Base-by-base conservation (phyloP, 2,888 invertebrate species). In the Neoitamus cyanurus region DNA sequence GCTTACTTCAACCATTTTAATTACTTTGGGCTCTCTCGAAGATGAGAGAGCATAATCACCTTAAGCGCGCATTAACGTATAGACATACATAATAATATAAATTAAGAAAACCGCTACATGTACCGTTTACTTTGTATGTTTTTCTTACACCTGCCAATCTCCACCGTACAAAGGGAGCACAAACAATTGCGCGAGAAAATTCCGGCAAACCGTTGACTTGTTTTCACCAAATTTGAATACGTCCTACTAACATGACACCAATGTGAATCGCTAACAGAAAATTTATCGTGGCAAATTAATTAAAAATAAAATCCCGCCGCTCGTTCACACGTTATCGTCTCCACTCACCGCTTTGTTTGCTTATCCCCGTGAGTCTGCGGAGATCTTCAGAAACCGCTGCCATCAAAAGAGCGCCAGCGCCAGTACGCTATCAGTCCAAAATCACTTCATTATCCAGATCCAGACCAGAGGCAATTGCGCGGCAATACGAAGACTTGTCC, bases 241-340 rank as follows among this genome's bases (percentile, higher is more conserved):
- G 58, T 58, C 15, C 58, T 20, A 58, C 58, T 58, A 58, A 58
- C 58, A 58, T 58, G 58, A 25, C 58, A 58, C 58, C 58, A 20
- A 58, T 58, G 58, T 25, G 58, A 58, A 58, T 58, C 58, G 25
- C 58, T 25, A 58, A 58, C 20, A 58, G 58, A 58, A 58, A 78
- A 78, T 78, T 78, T 78, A 78, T 78, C 7, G 78, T 46, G 48
- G 30, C 30, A 78, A 48, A 78, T 58, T 46, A 78, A 78, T 78
- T 78, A 78, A 58, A 78, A 78, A 78, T 78, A 78, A 48, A 58
- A 78, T 48, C 31, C 30, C 9, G 78, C 48, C 15, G 58, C 48
- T 78, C 77, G 78, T 78, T 78, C 78, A 78, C 78, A 78, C 78
- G 78, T 46, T 78, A 15, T 78, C 58, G 70, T 78, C 58, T 48